Base-by-base conservation (phyloP, 1,140 invertebrate genomes). In the Ylistrum balloti region DNA sequence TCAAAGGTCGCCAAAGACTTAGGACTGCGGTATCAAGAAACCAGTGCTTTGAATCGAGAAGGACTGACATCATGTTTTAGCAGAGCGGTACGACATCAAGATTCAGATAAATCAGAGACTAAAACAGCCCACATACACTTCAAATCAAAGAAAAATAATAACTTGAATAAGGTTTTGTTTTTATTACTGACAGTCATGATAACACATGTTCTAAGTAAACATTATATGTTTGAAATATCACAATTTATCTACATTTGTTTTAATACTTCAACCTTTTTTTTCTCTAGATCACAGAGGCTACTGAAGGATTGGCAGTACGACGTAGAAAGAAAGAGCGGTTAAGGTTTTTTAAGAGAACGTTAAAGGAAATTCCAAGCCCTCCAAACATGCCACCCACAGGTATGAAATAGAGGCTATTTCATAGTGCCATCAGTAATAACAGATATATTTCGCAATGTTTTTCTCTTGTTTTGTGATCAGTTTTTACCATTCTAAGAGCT, bases 1-100 rank as follows among this genome's bases (percentile, higher is more conserved):
- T 45, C 74, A 9, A 41, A 85, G n/a, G 11, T 94, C 41, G 94
- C 94, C 0, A 94, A 93, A 33, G 34, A 32, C 10, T n/a, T 93
- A 1, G 88, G 90, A 5, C 22, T 94, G n/a, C 33, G 33, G n/a
- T 95, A 94, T 88, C 89, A 87, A 33, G 94, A 95, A 86, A 95
- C 93, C 0, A 95, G 95, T 91, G 93, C 95, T 41, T 97, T 99
- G 85, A 99, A 99, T 94, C 95, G 96, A 88, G 86, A 91, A 5
- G 96, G 96, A 20, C 89, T 97, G 28, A 96, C 96, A 85, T 34
- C 91, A 0, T 94, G 94, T 85, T 94, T 96, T 91, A 91, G 95
- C 33, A 74, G 91, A 32, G 94, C 95, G 28, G 95, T 95, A 93
- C 92, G 95, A 94, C 56, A 22, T 56, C 33, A 9, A 1, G 10